Percentiles rank a stretch among this genome's conserved stretches.
These are phyloP conservation scores for Aegithalos caudatus DNA, from an alignment of 2,113 vertebrate species.

Conservation along the genomic window DNA sequence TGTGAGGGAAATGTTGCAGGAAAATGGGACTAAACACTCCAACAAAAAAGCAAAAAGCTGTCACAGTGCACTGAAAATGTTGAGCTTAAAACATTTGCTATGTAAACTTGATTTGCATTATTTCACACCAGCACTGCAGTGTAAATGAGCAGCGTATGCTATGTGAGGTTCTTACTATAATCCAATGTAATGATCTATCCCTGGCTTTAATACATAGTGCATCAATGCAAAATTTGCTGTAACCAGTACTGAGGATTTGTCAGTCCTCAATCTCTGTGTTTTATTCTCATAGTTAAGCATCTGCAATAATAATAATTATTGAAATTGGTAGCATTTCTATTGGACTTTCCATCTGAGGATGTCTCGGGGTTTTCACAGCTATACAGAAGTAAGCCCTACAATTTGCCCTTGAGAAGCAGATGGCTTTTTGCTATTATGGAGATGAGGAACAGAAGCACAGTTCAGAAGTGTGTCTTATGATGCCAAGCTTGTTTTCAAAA, in stretches of 20 bases:
- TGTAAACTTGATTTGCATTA: background rate
- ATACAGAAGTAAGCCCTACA: slow-evolving; percentile 39
- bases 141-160: background rate
- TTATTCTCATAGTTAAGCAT: background rate
- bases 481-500: background rate
- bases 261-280: background rate
- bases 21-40: background rate
- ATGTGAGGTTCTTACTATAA: background rate
- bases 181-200: background rate
- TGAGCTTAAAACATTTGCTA: background rate
- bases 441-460: background rate
- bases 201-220: background rate
- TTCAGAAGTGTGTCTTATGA: background rate
- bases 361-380: background rate
- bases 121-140: slow-evolving; percentile 3
- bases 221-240: background rate
- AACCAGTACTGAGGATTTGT: background rate
- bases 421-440: slow-evolving; percentile 31
- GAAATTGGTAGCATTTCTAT: slow-evolving; percentile 9
- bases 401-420: slow-evolving; percentile 40
- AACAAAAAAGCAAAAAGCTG: background rate
- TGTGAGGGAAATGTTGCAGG: background rate
- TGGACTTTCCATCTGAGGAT: background rate
- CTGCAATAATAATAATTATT: slow-evolving; percentile 30
- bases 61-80: background rate